Base-by-base conservation (phyloP, 1,140 invertebrate genomes). In the Drosophila trapezifrons region DNA sequence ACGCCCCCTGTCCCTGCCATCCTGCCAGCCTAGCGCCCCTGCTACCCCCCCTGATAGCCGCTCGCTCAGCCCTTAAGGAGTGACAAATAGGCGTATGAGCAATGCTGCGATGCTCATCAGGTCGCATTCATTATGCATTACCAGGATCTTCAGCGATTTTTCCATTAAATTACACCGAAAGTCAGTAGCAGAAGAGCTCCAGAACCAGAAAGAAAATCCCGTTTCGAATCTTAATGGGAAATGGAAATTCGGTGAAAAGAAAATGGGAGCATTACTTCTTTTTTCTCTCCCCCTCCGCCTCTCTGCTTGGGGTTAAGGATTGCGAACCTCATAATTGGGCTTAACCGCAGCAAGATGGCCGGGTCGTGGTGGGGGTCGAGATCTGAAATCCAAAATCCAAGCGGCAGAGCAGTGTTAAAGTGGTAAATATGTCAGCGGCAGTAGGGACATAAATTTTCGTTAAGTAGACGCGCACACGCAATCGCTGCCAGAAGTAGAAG, bases 361-460 rank as follows among this genome's bases (percentile, higher is more conserved):
- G 35, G 25, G 20, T 2, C 49, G 35, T 1, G 12, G 8, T 1
- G 17, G 40, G n/a, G 17, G 40, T 5, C 18, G 32, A 54, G 51
- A 54, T 54, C 25, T 6, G 37, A 37, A 54, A 22, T 37, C 32
- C 51, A 45, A 45, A 45, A 45, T 29, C 45, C 58, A 35, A 46
- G 45, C 29, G 43, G 51, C 32, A 42, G 51, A 54, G 62, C 65
- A 66, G 60, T 83, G 80, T 84, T 85, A 85, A 90, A 89, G 85
- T 89, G 84, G 84, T 89, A 89, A 89, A 89, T 89, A 89, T 89
- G 84, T 89, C 84, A 89, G 84, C 85, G 74, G 80, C 84, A 89
- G 84, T 71, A 54, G 72, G 66, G 62, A 79, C 66, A 89, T 89
- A 89, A 89, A 89, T 89, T 84, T 76, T 89, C 73, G 84, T 89